Conservation (phyloP, 2,113 vertebrate species). For the Boulengeromyrus knoepffleri region DNA sequence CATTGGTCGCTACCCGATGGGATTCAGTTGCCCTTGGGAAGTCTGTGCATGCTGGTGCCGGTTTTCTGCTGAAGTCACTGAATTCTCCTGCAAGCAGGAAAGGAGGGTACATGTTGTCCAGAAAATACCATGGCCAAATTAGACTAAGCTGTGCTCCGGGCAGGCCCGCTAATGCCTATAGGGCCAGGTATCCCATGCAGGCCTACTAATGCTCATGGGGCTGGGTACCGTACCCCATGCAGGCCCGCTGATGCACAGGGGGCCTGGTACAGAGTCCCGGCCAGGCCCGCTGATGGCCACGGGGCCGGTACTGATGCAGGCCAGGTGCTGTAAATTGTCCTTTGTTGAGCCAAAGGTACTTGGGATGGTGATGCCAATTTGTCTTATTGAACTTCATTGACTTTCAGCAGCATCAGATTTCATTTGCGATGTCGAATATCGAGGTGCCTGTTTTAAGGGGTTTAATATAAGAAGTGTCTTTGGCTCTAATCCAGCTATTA, state of each 20-base stretch:
- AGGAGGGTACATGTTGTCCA: not conserved
- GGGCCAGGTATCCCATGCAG: not conserved
- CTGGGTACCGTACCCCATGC: not conserved
- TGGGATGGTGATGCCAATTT: conserved; percentile 18
- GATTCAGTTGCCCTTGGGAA: not conserved
- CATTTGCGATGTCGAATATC: not conserved
- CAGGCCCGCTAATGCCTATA: not conserved
- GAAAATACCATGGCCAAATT: not conserved
- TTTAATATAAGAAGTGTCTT: conserved; percentile 55
- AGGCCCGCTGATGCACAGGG: not conserved
- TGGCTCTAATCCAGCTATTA: conserved; percentile 28
- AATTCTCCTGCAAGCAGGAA: not conserved
- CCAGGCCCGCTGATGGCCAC: not conserved
- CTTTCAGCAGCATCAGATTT: conserved; percentile 37
- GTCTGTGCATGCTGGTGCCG: not conserved
- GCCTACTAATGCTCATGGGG: not conserved
- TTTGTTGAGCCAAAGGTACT: not conserved
- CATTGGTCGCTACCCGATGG: conserved; percentile 37
- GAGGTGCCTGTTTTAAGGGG: conserved; percentile 39
- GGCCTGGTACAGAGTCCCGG: not conserved
- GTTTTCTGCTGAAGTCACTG: not conserved
- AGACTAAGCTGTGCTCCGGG: not conserved
- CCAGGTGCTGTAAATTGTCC: not conserved
- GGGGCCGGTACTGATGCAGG: not conserved
- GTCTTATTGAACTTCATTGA: conserved; percentile 54